Percentiles rank a stretch among this genome's conserved stretches.
Conservation (phyloP, 2,797 vertebrate species). For the Sparidentex hasta region DNA sequence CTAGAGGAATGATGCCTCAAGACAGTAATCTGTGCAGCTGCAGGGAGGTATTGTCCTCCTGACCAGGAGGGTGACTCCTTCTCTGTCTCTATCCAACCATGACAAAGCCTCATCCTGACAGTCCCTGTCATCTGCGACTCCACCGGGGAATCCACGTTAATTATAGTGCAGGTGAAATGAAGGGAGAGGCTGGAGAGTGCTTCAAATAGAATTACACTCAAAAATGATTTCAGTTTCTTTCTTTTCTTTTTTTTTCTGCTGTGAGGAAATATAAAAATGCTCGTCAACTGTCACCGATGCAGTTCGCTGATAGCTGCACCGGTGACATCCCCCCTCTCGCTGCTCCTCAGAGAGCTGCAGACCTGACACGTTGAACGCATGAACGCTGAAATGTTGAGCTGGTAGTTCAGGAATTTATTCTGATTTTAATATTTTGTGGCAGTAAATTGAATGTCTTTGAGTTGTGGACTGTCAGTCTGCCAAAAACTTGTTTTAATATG, state of each 20-base stretch:
- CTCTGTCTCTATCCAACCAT: conserved; percentile 12
- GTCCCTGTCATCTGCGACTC: conserved; percentile 22
- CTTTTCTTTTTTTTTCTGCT: background rate
- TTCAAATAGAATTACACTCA: conserved; percentile 1
- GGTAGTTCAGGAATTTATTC: background rate
- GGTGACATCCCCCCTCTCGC: background rate
- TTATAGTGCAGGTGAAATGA: conserved; percentile 17
- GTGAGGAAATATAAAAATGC: background rate
- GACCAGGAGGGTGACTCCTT: background rate
- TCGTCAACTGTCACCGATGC: background rate
- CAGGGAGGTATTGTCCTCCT: conserved; percentile 8
- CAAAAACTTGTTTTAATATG: background rate
- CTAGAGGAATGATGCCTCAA: background rate
- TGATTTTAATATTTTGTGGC: background rate
- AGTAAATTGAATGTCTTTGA: background rate
- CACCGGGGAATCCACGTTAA: conserved; percentile 30
- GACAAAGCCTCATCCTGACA: conserved; percentile 46
- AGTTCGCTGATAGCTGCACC: background rate
- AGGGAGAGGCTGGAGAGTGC: background rate
- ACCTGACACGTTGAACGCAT: conserved; percentile 17
- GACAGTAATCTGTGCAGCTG: background rate
- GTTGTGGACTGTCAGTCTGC: background rate
- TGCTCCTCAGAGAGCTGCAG: background rate
- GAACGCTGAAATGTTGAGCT: background rate
- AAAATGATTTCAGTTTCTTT: background rate